Percentiles rank a stretch among this genome's conserved stretches.
These are phyloP conservation scores for Pseudomyrmex gracilis DNA, from an alignment of 1,140 invertebrate species.

Conservation along the genomic window DNA sequence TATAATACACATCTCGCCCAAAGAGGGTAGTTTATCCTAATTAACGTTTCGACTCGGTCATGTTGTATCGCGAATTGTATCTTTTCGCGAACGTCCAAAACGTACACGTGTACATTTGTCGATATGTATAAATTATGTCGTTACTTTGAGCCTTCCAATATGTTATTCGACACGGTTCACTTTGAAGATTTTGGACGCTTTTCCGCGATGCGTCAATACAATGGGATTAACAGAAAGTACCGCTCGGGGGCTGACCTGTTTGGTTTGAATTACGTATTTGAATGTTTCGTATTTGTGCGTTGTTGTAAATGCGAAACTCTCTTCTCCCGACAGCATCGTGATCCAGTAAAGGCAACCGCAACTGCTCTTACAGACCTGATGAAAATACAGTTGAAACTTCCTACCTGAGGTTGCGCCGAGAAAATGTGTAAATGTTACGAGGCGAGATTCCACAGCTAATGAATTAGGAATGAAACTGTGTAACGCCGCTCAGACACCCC, in stretches of 20 bases:
- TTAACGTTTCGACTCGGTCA: slow-evolving; percentile 7
- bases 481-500: not conserved
- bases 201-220: not conserved
- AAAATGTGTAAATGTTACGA: slow-evolving; percentile 72
- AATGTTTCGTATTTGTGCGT: slow-evolving; percentile 65
- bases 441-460: slow-evolving; percentile 63
- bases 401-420: slow-evolving; percentile 26
- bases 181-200: slow-evolving; percentile 52
- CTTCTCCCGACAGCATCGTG: slow-evolving; percentile 37
- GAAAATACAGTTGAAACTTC: slow-evolving; percentile 68
- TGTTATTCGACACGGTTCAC: not conserved
- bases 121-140: too few relatives aligned
- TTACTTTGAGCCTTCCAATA: slow-evolving; percentile 16
- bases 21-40: slow-evolving; percentile 21
- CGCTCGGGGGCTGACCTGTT: slow-evolving; percentile 45
- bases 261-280: slow-evolving; percentile 67
- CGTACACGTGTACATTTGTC: not conserved
- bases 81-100: not conserved
- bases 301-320: slow-evolving; percentile 67
- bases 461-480: slow-evolving; percentile 63
- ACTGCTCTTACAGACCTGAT: slow-evolving; percentile 62
- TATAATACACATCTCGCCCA: not conserved
- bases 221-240: slow-evolving; percentile 63
- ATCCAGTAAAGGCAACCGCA: slow-evolving; percentile 43
- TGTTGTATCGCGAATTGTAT: not conserved